Conservation (phyloP, 2,113 vertebrate species). For the Rousettus leschenaultii region DNA sequence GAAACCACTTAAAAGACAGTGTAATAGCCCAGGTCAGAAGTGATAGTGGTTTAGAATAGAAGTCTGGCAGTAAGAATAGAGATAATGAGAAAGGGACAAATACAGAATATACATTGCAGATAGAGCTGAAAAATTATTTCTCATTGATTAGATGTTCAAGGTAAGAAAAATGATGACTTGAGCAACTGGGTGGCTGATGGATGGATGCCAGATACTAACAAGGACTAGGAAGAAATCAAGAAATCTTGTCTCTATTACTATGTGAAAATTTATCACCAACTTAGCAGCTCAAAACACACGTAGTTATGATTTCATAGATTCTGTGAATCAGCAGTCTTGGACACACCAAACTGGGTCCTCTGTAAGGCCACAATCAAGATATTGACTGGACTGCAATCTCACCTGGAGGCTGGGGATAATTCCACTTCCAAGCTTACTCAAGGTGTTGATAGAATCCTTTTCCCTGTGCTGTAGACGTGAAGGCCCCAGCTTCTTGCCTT, state of each 20-base stretch:
- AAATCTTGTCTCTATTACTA: neutral
- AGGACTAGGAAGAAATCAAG: neutral
- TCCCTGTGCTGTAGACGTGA: neutral
- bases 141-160: neutral
- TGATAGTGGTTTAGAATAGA: neutral
- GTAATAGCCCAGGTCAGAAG: neutral
- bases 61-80: neutral
- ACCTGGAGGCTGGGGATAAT: neutral
- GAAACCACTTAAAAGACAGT: neutral
- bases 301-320: neutral
- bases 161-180: neutral
- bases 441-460: neutral
- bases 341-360: neutral
- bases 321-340: neutral
- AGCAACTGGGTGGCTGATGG: neutral
- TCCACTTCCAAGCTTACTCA: neutral
- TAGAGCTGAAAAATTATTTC: neutral
- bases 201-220: neutral
- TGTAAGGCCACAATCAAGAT: neutral
- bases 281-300: neutral
- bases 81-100: neutral
- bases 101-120: rapidly evolving
- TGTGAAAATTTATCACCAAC: neutral
- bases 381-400: neutral
- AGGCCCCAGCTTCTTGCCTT: neutral